Base-by-base conservation (phyloP, 2,888 invertebrate species). In the Drosophila mayaguana region DNA sequence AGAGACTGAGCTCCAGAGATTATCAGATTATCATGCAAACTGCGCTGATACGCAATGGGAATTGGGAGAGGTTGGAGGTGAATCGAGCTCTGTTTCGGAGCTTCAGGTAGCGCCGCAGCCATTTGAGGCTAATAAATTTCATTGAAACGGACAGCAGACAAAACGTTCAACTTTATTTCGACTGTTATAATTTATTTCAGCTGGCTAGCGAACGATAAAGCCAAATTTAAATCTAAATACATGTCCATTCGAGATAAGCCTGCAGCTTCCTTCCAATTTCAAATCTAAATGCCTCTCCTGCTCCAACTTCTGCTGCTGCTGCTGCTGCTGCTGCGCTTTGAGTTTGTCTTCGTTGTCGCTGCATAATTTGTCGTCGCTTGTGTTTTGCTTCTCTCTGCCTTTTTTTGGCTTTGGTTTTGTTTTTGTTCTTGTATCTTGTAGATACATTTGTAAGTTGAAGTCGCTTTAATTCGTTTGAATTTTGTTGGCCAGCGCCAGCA, bases 131-230 rank as follows among this genome's bases (percentile, higher is more conserved):
- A 90, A 87, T 90, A 90, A 88, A 88, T 90, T 81, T 90, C 74
- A 78, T 50, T 71, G 76, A 77, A 88, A 71, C 65, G 65, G 75
- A 77, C 87, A 80, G 81, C 79, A 68, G 79, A 87, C 84, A 86
- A 88, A 90, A 89, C 78, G 84, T 74, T 89, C 56, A 72, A 69
- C 71, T 81, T 90, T 60, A 83, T 88, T 87, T 79, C 80, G 75
- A 89, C 88, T 80, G 86, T 81, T 87, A 86, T 88, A 89, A 86
- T 91, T 90, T 89, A 89, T 89, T 90, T 85, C 69, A 81, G 77
- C 60, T 57, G 53, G 60, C 18, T 12, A 51, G 32, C 20, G 20
- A 48, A 63, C 61, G 16, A 51, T 51, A 59, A 42, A 53, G 25
- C 62, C 57, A 62, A 59, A 75, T 61, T 48, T 34, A 40, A 55